These are phyloP conservation scores for Drosophila setifemur DNA, from an alignment of 1,140 invertebrate genomes.

Conservation along the genomic window DNA sequence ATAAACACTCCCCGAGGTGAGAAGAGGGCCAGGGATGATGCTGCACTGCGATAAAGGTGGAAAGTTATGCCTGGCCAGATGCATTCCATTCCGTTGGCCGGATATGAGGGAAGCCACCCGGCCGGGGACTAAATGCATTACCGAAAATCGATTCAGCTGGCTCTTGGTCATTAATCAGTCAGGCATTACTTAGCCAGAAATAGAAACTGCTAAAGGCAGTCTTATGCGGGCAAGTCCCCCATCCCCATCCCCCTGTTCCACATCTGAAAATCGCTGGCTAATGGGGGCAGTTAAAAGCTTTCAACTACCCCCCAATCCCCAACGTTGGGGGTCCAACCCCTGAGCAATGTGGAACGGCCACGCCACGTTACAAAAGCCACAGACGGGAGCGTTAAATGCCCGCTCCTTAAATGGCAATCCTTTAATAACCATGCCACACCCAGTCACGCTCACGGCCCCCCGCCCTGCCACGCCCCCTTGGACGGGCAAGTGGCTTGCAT, in stretches of 20 bases:
- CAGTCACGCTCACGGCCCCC: conserved; percentile 9
- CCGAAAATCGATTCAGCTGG: conserved; percentile 35
- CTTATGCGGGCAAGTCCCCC: too few species aligned
- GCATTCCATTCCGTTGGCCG: conserved; percentile 3
- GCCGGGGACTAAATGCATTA: conserved; percentile 23
- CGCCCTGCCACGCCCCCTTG: neutral
- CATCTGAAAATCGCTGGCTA: too few species aligned
- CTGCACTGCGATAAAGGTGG: neutral
- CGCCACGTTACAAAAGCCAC: conserved; percentile 31
- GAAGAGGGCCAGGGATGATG: neutral
- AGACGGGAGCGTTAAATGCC: conserved; percentile 12
- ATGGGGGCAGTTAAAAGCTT: conserved; percentile 54
- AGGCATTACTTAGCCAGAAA: conserved; percentile 44
- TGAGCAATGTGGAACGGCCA: conserved; percentile 36
- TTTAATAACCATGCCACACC: conserved; percentile 51
- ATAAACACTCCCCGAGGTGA: conserved; percentile 17
- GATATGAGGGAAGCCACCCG: conserved; percentile 17
- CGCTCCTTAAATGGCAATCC: conserved; percentile 42
- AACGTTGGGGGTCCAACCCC: too few species aligned
- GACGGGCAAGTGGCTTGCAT: conserved; percentile 56
- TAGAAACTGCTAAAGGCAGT: conserved; percentile 17
- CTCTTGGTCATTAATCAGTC: conserved; percentile 38
- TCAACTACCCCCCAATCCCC: conserved; percentile 14
- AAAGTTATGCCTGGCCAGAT: conserved; percentile 18
- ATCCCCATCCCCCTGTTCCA: too few species aligned